Evolutionary conservation across 2,888 invertebrate species (phyloP), one percentile per base, ranked within the genome.

Genomic region (Meganola albula): DNA sequence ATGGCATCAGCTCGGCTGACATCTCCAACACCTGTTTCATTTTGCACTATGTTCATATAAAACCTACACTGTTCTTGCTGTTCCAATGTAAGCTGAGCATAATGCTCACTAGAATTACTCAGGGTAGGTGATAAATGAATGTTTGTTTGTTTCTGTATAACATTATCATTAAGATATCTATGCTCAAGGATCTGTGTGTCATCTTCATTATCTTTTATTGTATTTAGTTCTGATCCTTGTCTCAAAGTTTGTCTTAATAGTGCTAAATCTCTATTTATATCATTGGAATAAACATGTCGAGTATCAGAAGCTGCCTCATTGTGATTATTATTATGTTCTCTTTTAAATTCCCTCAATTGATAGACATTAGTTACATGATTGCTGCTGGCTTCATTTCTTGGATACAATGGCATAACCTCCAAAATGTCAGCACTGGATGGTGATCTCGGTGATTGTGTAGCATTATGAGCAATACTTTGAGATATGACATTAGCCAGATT

Each of bases 311-410:
- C 53, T 31, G 41, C 28, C 36, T 82, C 76, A 36, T 66, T 53
- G 46, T 74, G 79, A 46, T 87, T 87, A 40, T 87, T 87, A 35
- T 86, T 86, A 40, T 83, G 78, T 53, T 87, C 87, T 50, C 78
- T 73, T 47, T 88, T 89, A 54, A 89, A 88, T 37, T 88, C 89
- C 36, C 80, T 65, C 8, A 85, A 45, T 49, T 89, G 88, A 57
- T 89, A 90, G 2, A 89, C 70, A 69, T 89, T 89, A 22, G 87
- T 78, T 10, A 79, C 80, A 48, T 84, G 84, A 45, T 69, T 77
- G 34, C 57, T 57, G 53, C 67, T 63, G 31, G 68, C 53, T 55
- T 78, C 65, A 16, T 79, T 54, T 24, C 78, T 64, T 22, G 87
- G 84, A 48, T 85, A 82, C 8, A 88, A 58, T 1, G 88, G 85